Percentiles rank a stretch among this genome's conserved stretches.
Evolutionary conservation across 2,797 vertebrate genomes (phyloP).

Genomic region (Lerista edwardsae): DNA sequence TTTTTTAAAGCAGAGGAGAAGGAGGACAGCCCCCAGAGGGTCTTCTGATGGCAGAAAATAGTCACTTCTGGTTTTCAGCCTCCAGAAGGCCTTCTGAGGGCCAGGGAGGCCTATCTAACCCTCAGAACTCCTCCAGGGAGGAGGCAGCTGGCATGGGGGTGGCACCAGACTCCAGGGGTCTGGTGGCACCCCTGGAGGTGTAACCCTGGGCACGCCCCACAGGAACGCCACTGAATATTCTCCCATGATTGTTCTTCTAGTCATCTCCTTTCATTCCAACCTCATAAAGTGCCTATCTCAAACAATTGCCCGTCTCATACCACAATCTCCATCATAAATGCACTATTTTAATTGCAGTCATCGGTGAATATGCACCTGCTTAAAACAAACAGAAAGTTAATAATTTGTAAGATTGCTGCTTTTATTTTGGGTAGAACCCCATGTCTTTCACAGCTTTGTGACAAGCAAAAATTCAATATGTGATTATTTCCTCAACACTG

Average conservation of each 20-base stretch:
- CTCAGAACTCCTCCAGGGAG: too few relatives aligned
- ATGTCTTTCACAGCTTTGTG: neutral
- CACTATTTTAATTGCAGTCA: neutral
- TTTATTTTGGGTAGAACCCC: neutral
- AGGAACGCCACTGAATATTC: too few relatives aligned
- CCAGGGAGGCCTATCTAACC: too few relatives aligned
- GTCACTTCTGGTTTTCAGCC: too few relatives aligned
- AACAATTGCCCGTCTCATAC: neutral
- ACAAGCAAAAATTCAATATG: neutral
- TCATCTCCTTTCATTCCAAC: neutral
- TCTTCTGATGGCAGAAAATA: too few relatives aligned
- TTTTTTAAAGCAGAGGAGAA: too few relatives aligned
- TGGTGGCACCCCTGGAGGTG: too few relatives aligned
- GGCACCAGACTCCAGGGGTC: too few relatives aligned
- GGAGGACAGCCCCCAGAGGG: too few relatives aligned
- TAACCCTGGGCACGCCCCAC: too few relatives aligned
- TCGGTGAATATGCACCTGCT: neutral
- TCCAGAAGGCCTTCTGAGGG: too few relatives aligned
- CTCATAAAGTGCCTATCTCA: conserved; percentile 11
- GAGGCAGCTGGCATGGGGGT: too few relatives aligned
- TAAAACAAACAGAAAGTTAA: neutral
- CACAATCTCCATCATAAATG: neutral
- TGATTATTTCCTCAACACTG: neutral
- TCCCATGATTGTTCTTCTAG: conserved; percentile 5
- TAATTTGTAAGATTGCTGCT: neutral